phyloP scores from a whole-genome alignment of 2,888 invertebrate species.

The Caenorhabditis afra region DNA sequence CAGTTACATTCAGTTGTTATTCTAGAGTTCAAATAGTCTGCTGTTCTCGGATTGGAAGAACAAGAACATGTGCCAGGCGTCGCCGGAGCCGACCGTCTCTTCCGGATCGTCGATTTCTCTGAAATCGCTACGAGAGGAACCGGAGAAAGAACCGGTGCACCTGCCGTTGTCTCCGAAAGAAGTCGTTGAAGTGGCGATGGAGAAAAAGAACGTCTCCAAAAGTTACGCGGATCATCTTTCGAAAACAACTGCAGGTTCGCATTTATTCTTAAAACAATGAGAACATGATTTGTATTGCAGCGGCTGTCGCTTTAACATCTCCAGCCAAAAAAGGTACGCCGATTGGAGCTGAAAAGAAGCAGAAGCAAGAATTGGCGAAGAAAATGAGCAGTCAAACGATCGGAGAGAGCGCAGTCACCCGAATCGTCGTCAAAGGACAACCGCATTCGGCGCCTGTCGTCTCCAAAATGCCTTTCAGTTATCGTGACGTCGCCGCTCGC shows the following conservation, averaged over 20 bases:
- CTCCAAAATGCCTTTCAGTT: slow-evolving; percentile 65
- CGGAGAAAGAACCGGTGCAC: neutral
- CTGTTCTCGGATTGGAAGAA: slow-evolving; percentile 59
- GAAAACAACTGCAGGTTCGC: slow-evolving; percentile 22
- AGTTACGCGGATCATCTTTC: slow-evolving; percentile 50
- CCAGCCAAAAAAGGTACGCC: slow-evolving; percentile 19
- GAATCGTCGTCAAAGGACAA: slow-evolving; percentile 53
- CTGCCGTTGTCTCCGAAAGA: slow-evolving; percentile 36
- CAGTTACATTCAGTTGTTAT: neutral
- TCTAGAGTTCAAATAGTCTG: slow-evolving; percentile 23
- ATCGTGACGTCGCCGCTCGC: slow-evolving; percentile 57
- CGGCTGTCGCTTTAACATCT: neutral
- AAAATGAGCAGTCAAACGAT: slow-evolving; percentile 39
- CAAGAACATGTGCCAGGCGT: slow-evolving; percentile 35
- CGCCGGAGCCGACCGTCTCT: slow-evolving; percentile 21
- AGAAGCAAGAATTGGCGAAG: slow-evolving; percentile 52
- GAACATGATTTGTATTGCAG: slow-evolving; percentile 2
- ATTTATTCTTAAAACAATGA: neutral
- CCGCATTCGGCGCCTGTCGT: slow-evolving; percentile 69
- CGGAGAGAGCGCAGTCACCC: slow-evolving; percentile 4
- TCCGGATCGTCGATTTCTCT: slow-evolving; percentile 29
- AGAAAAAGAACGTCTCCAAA: slow-evolving; percentile 29
- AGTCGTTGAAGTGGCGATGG: slow-evolving; percentile 35
- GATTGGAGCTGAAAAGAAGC: slow-evolving; percentile 54
- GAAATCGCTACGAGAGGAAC: slow-evolving; percentile 5